Percentiles rank a stretch among this genome's conserved stretches.
phyloP scores from a whole-genome alignment of 92 coral and sea anemone species.

The Phenganax stokvisi region DNA sequence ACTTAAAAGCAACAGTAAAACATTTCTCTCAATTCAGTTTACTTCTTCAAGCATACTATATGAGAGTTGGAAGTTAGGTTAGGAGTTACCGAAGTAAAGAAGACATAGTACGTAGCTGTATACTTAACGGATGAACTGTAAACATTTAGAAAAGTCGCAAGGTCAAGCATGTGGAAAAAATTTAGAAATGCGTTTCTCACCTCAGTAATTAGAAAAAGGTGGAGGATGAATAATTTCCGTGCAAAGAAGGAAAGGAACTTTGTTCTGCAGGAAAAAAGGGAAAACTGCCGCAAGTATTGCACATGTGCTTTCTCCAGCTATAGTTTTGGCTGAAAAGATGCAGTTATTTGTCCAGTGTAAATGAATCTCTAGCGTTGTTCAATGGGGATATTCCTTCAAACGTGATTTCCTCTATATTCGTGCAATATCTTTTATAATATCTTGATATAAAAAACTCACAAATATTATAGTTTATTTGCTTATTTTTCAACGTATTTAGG shows the following conservation, averaged over 20 bases:
- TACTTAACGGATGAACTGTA: conserved; percentile 2
- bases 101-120: not conserved
- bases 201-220: too few relatives aligned
- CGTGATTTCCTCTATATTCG: not conserved
- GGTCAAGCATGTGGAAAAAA: conserved; percentile 8
- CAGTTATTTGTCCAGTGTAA: too few relatives aligned
- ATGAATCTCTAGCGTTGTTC: too few relatives aligned
- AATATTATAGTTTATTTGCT: not conserved
- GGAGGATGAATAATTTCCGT: too few relatives aligned
- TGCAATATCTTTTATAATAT: not conserved
- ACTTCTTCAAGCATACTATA: too few relatives aligned
- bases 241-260: too few relatives aligned
- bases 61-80: too few relatives aligned
- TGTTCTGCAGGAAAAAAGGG: too few relatives aligned
- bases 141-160: conserved; percentile 9
- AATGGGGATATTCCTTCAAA: not conserved
- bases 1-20: not conserved
- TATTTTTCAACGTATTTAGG: not conserved
- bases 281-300: too few relatives aligned
- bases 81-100: not conserved
- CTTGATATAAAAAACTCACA: not conserved
- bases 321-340: too few relatives aligned
- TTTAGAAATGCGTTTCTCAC: not conserved
- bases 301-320: too few relatives aligned
- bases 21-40: too few relatives aligned